phyloP scores from a whole-genome alignment of 2,113 vertebrate species.

The Dermatemys mawii region DNA sequence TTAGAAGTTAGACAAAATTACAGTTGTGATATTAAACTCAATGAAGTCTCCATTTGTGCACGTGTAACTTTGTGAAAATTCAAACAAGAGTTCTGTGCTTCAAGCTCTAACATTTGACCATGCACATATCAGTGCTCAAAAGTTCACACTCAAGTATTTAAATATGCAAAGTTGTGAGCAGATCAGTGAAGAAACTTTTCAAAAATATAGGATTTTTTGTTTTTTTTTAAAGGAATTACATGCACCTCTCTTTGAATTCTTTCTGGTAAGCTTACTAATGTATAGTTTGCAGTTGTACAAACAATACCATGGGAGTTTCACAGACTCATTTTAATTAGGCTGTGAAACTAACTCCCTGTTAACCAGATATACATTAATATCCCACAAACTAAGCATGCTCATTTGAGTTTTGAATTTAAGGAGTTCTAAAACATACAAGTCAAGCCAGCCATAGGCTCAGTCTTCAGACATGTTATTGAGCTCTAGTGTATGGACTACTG shows the following conservation, averaged over 20 bases:
- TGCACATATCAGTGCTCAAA: background rate
- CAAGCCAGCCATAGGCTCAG: too few species aligned
- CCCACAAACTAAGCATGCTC: background rate
- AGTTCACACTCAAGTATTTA: accelerated
- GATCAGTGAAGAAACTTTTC: background rate
- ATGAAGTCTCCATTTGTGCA: background rate
- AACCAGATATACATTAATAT: background rate
- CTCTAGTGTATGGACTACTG: too few species aligned
- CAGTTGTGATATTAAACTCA: background rate
- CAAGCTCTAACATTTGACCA: background rate
- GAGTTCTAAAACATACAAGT: too few species aligned
- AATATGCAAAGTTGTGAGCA: background rate
- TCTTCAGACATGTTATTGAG: too few species aligned
- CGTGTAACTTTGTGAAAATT: background rate
- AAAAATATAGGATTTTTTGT: background rate
- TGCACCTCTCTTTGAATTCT: background rate
- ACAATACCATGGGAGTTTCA: background rate
- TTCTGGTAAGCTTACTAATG: background rate
- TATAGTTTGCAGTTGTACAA: background rate
- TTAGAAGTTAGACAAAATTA: background rate
- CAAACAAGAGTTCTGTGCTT: background rate
- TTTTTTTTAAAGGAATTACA: background rate
- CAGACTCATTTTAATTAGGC: background rate
- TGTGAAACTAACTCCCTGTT: background rate
- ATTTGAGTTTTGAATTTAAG: background rate